These are phyloP conservation scores for Limenitis camilla DNA, from an alignment of 2,888 invertebrate species.

Conservation along the genomic window DNA sequence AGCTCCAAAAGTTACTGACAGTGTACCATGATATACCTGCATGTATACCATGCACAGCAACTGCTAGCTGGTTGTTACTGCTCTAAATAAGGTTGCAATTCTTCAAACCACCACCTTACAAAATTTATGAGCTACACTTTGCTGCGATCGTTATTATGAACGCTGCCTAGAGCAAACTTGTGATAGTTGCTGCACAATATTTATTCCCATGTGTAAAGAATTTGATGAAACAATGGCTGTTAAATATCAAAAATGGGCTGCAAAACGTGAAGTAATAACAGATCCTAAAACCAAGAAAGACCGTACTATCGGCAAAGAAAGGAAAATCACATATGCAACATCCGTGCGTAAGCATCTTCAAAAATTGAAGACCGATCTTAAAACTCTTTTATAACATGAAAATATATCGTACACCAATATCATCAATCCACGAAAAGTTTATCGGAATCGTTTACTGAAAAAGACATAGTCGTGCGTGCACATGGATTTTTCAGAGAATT, in stretches of 20 bases:
- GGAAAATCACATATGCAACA: background rate
- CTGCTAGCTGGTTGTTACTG: background rate
- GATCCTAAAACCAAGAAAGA: background rate
- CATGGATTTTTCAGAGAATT: background rate
- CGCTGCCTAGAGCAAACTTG: conserved; percentile 3
- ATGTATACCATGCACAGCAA: background rate
- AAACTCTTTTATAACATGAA: conserved; percentile 22
- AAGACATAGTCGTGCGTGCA: background rate
- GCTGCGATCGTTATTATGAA: background rate
- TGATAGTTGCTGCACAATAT: conserved; percentile 23
- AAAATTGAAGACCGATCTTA: background rate
- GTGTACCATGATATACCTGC: too few relatives aligned
- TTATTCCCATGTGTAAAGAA: conserved; percentile 24
- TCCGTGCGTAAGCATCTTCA: too few relatives aligned
- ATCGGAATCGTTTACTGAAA: conserved; percentile 13
- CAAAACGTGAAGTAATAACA: background rate
- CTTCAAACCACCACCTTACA: background rate
- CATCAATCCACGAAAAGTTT: conserved; percentile 11
- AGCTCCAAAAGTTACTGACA: background rate
- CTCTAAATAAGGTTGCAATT: background rate
- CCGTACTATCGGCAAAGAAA: background rate
- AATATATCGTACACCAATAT: conserved; percentile 25
- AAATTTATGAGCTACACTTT: background rate
- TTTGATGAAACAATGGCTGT: conserved; percentile 23
- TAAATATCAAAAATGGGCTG: conserved; percentile 24